A percentile compares a stretch with the other conserved stretches of the same genome.
These are phyloP conservation scores for Oxystoma pomonae DNA, from an alignment of 2,888 invertebrate genomes.

Conservation along the genomic window DNA sequence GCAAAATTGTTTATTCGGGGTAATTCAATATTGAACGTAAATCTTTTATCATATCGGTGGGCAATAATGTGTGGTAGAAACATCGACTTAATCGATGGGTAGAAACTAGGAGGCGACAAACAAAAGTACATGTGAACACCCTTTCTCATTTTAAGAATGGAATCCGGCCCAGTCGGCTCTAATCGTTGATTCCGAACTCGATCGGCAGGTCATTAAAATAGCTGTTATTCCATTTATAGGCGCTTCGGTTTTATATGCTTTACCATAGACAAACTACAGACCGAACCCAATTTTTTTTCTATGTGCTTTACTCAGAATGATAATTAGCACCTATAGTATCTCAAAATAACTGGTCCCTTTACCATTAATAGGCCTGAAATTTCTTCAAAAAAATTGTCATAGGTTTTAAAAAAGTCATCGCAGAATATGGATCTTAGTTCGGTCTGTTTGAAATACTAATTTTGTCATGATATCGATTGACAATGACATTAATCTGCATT, in stretches of 20 bases:
- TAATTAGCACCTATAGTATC: too few species aligned
- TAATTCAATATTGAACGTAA: neutral
- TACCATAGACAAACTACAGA: neutral
- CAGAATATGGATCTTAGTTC: too few species aligned
- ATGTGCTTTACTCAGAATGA: too few species aligned
- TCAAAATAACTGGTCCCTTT: too few species aligned
- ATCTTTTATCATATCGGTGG: too few species aligned
- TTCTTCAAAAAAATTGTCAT: too few species aligned
- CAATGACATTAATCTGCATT: too few species aligned
- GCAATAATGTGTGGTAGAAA: neutral
- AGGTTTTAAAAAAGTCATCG: too few species aligned
- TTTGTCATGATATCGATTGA: too few species aligned
- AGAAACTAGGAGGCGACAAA: constrained; percentile 13
- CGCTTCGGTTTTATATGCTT: constrained; percentile 14
- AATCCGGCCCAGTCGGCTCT: constrained; percentile 19
- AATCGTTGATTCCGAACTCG: constrained; percentile 18
- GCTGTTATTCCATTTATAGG: constrained; percentile 19
- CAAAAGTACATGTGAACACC: constrained; percentile 15
- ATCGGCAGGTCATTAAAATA: constrained; percentile 24
- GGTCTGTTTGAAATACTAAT: too few species aligned
- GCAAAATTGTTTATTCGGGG: neutral
- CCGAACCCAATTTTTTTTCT: too few species aligned
- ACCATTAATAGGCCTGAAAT: too few species aligned
- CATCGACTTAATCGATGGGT: neutral
- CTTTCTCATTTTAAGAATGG: constrained; percentile 22